A percentile compares a stretch with the other conserved stretches of the same genome.
These are phyloP conservation scores for Heliothis virescens DNA, from an alignment of 1,140 invertebrate genomes.

Conservation along the genomic window DNA sequence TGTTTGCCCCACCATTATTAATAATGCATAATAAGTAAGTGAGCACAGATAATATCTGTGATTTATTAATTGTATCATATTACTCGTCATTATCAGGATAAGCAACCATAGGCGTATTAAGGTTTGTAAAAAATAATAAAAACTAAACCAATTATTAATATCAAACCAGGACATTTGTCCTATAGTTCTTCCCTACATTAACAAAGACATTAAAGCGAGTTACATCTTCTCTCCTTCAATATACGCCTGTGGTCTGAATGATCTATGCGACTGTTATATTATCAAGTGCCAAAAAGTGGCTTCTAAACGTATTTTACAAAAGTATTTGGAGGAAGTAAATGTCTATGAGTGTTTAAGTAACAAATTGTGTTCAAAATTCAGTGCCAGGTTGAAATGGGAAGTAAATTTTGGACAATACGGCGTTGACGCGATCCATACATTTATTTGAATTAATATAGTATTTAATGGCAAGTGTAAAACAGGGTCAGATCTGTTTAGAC, in stretches of 20 bases:
- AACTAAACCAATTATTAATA: neutral
- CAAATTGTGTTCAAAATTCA: constrained; percentile 63
- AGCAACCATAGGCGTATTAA: constrained; percentile 24
- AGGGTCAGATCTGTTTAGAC: constrained; percentile 43
- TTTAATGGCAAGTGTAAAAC: constrained; percentile 25
- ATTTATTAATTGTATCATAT: constrained; percentile 38
- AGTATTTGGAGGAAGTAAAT: constrained; percentile 42
- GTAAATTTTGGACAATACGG: constrained; percentile 59
- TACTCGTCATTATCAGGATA: constrained; percentile 26
- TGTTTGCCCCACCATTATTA: constrained; percentile 49
- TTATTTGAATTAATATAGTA: constrained; percentile 7
- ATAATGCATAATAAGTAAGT: constrained; percentile 45
- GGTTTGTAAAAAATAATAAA: neutral
- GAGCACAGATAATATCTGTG: constrained; percentile 7
- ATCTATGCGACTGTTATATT: constrained; percentile 39
- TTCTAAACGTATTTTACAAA: constrained; percentile 54
- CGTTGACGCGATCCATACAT: constrained; percentile 24
- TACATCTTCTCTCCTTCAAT: neutral
- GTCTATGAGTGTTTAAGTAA: constrained; percentile 45
- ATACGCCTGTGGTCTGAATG: constrained; percentile 36
- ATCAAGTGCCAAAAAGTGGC: constrained; percentile 66
- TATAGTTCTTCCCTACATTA: too few relatives aligned
- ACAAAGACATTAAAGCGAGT: too few relatives aligned
- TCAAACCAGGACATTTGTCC: too few relatives aligned
- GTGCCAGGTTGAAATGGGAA: constrained; percentile 54